Percentiles rank a stretch among this genome's conserved stretches.
These are phyloP conservation scores for Prolemur simus DNA, from an alignment of 2,113 vertebrate species.

Conservation along the genomic window DNA sequence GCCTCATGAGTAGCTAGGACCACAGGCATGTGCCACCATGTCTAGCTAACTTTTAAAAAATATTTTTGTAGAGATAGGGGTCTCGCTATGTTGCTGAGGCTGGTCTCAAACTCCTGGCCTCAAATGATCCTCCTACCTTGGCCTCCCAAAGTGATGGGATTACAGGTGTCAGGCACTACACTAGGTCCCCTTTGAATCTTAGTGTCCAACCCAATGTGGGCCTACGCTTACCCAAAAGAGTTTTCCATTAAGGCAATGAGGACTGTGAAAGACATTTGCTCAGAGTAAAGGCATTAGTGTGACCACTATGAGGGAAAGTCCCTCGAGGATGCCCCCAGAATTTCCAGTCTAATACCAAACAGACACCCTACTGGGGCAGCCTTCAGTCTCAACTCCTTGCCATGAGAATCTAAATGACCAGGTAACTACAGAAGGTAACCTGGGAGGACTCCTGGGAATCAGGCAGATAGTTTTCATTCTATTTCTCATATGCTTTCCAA, in stretches of 20 bases:
- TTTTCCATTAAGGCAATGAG: constrained; percentile 4
- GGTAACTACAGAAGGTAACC: background rate
- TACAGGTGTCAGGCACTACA: too few relatives aligned
- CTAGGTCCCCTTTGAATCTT: background rate
- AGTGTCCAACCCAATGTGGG: background rate
- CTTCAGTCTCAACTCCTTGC: background rate
- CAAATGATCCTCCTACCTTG: too few relatives aligned
- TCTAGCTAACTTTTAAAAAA: too few relatives aligned
- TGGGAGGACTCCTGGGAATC: background rate
- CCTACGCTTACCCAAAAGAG: background rate
- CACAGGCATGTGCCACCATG: too few relatives aligned
- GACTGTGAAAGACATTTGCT: background rate
- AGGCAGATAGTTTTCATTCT: background rate
- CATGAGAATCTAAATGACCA: background rate
- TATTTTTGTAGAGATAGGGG: too few relatives aligned
- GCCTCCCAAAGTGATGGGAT: too few relatives aligned
- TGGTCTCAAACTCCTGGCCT: too few relatives aligned
- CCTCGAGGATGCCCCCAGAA: background rate
- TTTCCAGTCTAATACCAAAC: background rate
- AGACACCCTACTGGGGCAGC: background rate
- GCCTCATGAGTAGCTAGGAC: too few relatives aligned
- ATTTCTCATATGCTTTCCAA: background rate
- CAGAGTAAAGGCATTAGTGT: background rate
- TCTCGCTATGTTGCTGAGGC: too few relatives aligned
- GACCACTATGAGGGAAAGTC: background rate